phyloP scores from a whole-genome alignment of 2,797 vertebrate genomes.

The Oreonectes daqikongensis region DNA sequence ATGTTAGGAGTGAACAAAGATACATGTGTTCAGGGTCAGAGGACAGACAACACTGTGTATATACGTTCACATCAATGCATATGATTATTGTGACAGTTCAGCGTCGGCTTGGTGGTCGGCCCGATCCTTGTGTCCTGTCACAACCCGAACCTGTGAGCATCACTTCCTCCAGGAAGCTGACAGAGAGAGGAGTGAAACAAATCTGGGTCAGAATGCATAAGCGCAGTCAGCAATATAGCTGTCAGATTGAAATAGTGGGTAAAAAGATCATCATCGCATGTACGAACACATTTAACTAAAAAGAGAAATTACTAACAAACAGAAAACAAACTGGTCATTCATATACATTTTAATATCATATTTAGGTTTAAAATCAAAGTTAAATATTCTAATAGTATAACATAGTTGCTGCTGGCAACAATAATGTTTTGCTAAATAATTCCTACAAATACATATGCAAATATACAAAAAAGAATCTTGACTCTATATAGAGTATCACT shows the following conservation, averaged over 20 bases:
- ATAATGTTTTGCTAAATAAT: neutral
- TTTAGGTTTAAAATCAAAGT: no score
- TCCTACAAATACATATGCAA: neutral
- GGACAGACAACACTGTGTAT: slow-evolving; percentile 14
- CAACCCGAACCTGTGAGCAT: slow-evolving; percentile 59
- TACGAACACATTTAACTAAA: neutral
- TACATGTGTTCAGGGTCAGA: slow-evolving; percentile 13
- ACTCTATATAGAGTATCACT: no score
- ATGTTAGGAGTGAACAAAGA: slow-evolving; percentile 46
- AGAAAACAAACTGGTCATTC: no score
- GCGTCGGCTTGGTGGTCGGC: slow-evolving; percentile 67
- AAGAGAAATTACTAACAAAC: neutral
- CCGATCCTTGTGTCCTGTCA: slow-evolving; percentile 55
- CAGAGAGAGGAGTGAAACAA: neutral
- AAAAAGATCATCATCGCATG: neutral
- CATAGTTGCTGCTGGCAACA: neutral
- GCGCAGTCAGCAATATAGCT: neutral
- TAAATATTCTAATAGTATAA: no score
- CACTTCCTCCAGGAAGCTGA: slow-evolving; percentile 78
- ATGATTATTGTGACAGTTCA: slow-evolving; percentile 55
- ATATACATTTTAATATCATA: no score
- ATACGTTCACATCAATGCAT: slow-evolving; percentile 8
- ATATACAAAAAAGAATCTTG: neutral
- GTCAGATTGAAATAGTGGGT: neutral
- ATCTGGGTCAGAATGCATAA: neutral